phyloP scores from a whole-genome alignment of 2,797 vertebrate species.

The Moxostoma hubbsi region DNA sequence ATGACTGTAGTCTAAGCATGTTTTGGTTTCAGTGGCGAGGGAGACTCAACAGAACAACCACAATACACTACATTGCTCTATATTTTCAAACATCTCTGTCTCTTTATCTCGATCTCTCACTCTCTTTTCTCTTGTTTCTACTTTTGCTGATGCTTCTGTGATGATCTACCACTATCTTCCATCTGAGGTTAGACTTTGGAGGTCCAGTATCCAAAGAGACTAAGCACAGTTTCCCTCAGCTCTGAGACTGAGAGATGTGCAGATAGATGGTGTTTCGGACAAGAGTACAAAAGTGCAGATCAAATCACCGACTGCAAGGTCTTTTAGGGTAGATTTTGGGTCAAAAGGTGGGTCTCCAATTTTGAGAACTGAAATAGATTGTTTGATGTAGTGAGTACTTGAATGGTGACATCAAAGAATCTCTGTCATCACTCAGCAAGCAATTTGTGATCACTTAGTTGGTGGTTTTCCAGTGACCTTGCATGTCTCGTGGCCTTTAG shows the following conservation, averaged over 20 bases:
- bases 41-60: constrained; percentile 37
- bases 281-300: background rate
- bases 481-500: constrained; percentile 42
- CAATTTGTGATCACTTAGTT: constrained; percentile 47
- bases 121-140: no score
- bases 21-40: constrained; percentile 42
- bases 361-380: constrained; percentile 22
- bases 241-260: background rate
- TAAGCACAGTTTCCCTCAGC: background rate
- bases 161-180: background rate
- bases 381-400: constrained; percentile 39
- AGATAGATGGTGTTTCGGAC: constrained; percentile 6
- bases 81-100: constrained; percentile 1
- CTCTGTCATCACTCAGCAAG: constrained; percentile 32
- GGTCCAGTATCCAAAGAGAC: background rate
- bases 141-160: no score
- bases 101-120: background rate
- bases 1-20: constrained; percentile 31
- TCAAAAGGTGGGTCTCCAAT: constrained; percentile 28
- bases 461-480: constrained; percentile 45
- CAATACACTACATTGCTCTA: background rate
- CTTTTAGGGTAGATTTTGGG: background rate
- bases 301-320: background rate
- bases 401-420: constrained; percentile 33
- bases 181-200: constrained; percentile 5